Conservation (phyloP, 1,140 invertebrate species). For the Antheraea mylitta region DNA sequence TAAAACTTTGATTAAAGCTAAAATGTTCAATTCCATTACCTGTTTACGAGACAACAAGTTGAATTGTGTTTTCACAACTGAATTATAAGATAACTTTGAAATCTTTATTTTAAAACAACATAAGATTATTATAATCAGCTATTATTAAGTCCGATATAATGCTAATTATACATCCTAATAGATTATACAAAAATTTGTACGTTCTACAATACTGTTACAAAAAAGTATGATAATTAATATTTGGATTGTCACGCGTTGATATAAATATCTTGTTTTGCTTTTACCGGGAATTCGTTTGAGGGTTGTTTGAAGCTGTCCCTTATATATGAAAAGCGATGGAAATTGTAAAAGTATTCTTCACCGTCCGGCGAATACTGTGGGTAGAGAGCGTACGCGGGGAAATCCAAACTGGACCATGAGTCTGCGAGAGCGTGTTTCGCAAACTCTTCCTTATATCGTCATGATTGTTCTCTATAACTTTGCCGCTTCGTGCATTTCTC, state of each 20-base stretch:
- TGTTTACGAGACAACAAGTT: too few species aligned
- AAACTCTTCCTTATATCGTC: slow-evolving; percentile 77
- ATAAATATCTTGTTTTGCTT: slow-evolving; percentile 56
- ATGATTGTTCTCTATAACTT: slow-evolving; percentile 86
- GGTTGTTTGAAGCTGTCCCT: slow-evolving; percentile 63
- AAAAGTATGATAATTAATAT: background rate
- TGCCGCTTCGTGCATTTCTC: slow-evolving; percentile 88
- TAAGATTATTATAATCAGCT: too few species aligned
- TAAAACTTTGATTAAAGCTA: background rate
- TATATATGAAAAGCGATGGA: slow-evolving; percentile 68
- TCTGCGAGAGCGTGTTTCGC: slow-evolving; percentile 62
- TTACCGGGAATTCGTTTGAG: slow-evolving; percentile 50
- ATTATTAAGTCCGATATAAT: background rate
- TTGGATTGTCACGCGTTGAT: slow-evolving; percentile 57
- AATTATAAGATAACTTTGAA: too few species aligned
- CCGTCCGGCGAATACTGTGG: slow-evolving; percentile 69
- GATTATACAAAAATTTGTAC: background rate
- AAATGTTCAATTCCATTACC: background rate
- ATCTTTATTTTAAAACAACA: too few species aligned
- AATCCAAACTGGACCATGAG: slow-evolving; percentile 57
- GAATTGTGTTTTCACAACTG: too few species aligned
- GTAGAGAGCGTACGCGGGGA: slow-evolving; percentile 66
- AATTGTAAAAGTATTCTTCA: slow-evolving; percentile 71
- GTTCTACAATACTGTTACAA: background rate
- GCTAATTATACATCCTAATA: background rate